Conservation (phyloP, 2,888 invertebrate genomes). For the Pyrrhia umbra region DNA sequence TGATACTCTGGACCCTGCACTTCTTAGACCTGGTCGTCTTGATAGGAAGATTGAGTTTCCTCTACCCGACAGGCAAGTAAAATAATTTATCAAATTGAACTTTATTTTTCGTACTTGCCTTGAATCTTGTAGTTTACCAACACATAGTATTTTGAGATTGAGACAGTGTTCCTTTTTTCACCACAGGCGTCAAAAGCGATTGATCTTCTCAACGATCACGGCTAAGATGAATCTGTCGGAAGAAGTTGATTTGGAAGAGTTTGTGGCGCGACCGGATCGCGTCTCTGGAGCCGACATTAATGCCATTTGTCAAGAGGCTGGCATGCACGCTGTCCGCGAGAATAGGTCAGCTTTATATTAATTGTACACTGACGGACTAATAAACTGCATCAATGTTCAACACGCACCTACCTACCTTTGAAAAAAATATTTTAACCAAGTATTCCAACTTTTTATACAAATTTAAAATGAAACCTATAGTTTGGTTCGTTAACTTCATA, state of each 20-base stretch:
- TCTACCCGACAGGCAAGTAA: conserved; percentile 95
- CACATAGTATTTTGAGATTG: neutral
- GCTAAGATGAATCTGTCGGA: conserved; percentile 99
- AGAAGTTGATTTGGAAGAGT: conserved; percentile 99
- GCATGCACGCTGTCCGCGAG: conserved; percentile 99
- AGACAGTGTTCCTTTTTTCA: conserved; percentile 1
- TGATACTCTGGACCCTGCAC: conserved; percentile 99
- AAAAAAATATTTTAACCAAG: no score
- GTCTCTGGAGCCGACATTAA: conserved; percentile 99
- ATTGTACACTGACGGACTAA: no score
- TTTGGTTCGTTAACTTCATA: no score
- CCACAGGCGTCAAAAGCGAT: conserved; percentile 95
- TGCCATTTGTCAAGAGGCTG: conserved; percentile 99
- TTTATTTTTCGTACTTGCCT: no score
- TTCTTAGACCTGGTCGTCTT: conserved; percentile 97
- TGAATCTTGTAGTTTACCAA: no score
- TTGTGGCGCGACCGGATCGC: conserved; percentile 99
- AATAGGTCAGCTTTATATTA: conserved; percentile 91
- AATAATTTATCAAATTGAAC: no score
- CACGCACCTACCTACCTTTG: no score
- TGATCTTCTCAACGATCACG: conserved; percentile 99
- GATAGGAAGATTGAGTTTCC: conserved; percentile 99
- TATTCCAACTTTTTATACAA: no score
- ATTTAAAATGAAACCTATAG: no score
- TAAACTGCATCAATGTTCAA: no score